Conservation (phyloP, 2,797 vertebrate species). For the Trematomus bernacchii region DNA sequence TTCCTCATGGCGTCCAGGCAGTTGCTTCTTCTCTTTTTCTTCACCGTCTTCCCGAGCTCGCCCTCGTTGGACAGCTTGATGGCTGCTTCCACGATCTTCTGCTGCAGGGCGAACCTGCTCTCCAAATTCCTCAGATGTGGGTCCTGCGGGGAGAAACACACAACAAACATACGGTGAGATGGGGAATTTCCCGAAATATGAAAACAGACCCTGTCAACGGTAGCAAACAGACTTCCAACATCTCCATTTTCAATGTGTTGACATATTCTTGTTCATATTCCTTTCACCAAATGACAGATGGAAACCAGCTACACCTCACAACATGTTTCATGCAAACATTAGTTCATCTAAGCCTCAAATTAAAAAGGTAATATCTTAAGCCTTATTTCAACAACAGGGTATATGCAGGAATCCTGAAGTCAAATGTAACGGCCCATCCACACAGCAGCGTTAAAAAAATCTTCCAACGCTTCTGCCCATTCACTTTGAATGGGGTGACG, state of each 20-base stretch:
- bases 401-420: no score
- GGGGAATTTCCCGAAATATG: conserved; percentile 16
- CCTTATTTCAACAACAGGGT: no score
- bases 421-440: no score
- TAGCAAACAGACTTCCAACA: conserved; percentile 10
- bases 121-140: conserved; percentile 93
- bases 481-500: no score
- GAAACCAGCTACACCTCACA: conserved; percentile 12
- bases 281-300: conserved; percentile 4
- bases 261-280: background rate
- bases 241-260: background rate
- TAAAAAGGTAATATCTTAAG: no score
- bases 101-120: conserved; percentile 93
- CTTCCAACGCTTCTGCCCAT: no score
- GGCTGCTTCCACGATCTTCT: conserved; percentile 95
- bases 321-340: conserved; percentile 23
- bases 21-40: conserved; percentile 93
- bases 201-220: conserved; percentile 6
- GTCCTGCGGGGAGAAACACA: conserved; percentile 81
- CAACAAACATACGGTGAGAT: conserved; percentile 21
- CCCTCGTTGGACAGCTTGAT: conserved; percentile 91
- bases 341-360: conserved; percentile 11
- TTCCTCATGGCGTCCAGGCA: conserved; percentile 89
- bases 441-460: no score
- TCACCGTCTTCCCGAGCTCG: conserved; percentile 94